Evolutionary conservation across 2,888 invertebrate genomes (phyloP), one percentile per base, ranked within the genome.

Genomic region (Syrista parreyssii): DNA sequence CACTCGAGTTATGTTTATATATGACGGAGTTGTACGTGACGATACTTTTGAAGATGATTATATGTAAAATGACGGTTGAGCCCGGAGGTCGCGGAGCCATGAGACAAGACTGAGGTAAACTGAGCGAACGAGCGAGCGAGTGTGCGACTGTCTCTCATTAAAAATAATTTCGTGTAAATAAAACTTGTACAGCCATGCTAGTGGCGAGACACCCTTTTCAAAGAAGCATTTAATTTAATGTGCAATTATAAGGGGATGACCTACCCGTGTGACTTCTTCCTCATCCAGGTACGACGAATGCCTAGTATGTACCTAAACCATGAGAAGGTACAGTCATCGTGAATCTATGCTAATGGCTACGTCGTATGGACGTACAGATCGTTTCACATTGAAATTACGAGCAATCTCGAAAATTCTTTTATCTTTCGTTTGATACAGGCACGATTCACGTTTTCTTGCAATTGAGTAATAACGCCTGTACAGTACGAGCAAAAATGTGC

Each of bases 141-240:
- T n/a, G n/a, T n/a, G n/a, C 36, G 36, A 36, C 69, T 74, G 75
- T 76, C 78, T 77, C 82, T 82, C 82, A 82, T 82, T 82, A 82
- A 81, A 82, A 82, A 78, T 80, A 82, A 82, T 82, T 82, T 79
- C 68, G 35, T 76, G 77, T 79, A 79, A 81, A 79, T 80, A 82
- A 79, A 80, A 73, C 40, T 75, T 72, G 30, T 34, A 33, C 71
- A 32, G 75, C 76, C 74, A 73, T 69, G 11, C 15, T 31, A 74
- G 36, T 40, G 75, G 73, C 34, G 68, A 40, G 68, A 73, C 73
- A 68, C 36, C 68, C 72, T 72, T 74, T 73, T 79, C 78, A 69
- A 76, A 68, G 75, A 80, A 80, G 78, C 78, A 76, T 77, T 80
- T 55, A 77, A 76, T 80, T 80, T 78, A 77, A 81, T 78, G 77